Evolutionary conservation across 2,797 vertebrate genomes (phyloP), one percentile per base, ranked within the genome.

Genomic region (Tapera naevia): DNA sequence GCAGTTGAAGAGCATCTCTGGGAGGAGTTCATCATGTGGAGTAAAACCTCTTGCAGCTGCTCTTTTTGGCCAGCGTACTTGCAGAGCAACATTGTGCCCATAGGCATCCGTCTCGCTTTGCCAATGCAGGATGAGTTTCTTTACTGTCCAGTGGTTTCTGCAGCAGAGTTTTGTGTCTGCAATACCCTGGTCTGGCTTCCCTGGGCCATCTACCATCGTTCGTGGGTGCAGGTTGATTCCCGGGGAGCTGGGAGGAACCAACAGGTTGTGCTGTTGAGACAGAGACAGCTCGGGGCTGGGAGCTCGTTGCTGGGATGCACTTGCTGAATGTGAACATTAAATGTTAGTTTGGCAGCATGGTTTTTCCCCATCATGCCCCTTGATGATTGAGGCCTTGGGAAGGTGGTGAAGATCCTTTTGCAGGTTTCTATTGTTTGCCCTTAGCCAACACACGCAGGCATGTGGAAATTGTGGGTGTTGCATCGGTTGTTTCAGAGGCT

Each of bases 101-200:
- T 30, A 11, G 51, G 66, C 30, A 21, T 30, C 79, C 65, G 56
- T 3, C 45, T 33, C 8, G 4, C 35, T 37, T 13, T 43, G 19
- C 54, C 21, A 0, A 0, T 64, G 54, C 45, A n/a, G 54, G 48
- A n/a, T 0, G 0, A 27, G 18, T 9, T 13, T 71, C 57, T 62
- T 35, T 32, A 30, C 14, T 12, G 62, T 19, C 53, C 48, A 10
- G 32, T 50, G 18, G 23, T 22, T 71, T 67, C 37, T 62, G 75
- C 48, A 71, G 75, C 32, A 0, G 0, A 8, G 4, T 9, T 22
- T 8, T 33, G 27, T 17, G 3, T 62, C 33, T 75, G 0, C 25
- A 39, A 53, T 19, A 2, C 16, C 22, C 37, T 62, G 21, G 2
- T 25, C 30, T 3, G 61, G 10, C 5, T 2, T 17, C 15, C 21